phyloP scores from a whole-genome alignment of 1,140 invertebrate species.

The Zaprionus gabonicus region DNA sequence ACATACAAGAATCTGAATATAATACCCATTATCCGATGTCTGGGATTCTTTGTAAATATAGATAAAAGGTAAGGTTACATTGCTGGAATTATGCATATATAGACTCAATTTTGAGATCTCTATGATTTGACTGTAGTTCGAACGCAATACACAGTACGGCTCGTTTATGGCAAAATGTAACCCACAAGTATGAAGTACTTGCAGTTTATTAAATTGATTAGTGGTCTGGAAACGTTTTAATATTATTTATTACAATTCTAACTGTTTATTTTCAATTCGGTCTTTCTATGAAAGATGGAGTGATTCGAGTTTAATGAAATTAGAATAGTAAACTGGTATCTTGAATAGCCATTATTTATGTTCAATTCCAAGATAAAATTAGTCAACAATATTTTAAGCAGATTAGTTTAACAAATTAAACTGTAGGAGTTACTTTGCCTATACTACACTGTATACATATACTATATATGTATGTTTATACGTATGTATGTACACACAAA shows the following conservation, averaged over 20 bases:
- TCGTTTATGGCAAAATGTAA: neutral
- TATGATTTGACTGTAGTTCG: no score
- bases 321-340: neutral
- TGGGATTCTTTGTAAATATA: no score
- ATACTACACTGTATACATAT: neutral
- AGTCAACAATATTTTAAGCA: neutral
- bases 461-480: neutral
- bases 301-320: neutral
- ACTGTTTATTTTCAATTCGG: no score
- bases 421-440: neutral
- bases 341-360: neutral
- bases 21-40: no score
- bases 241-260: no score
- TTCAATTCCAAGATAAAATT: neutral
- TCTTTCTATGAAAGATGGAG: no score
- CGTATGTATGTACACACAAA: constrained; percentile 5
- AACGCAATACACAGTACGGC: no score
- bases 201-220: neutral
- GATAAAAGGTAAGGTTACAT: no score
- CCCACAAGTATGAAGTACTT: neutral
- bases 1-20: no score
- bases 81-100: no score
- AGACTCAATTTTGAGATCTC: no score
- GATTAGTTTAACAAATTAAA: neutral
- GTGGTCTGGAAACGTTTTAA: no score